Base-by-base conservation (phyloP, 1,140 invertebrate species). In the Trichonephila inaurata region DNA sequence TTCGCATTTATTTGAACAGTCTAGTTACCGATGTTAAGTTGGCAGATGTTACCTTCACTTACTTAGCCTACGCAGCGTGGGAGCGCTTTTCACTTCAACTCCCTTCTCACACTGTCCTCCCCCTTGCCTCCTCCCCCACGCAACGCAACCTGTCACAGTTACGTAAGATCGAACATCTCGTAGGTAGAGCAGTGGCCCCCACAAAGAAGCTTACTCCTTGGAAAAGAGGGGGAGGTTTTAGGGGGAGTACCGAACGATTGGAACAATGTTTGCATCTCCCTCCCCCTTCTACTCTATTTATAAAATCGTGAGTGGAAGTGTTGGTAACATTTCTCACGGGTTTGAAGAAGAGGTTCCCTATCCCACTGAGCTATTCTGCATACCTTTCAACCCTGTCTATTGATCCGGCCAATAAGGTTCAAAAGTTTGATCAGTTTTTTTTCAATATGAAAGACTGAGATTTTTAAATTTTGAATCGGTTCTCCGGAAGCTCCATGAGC, bases 221-320 rank as follows among this genome's bases (percentile, higher is more conserved):
- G 62, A 24, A 86, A 72, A 86, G 62, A 86, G 92, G 28, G 85
- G 92, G 92, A 89, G 92, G 92, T 93, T 92, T 87, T 92, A 86
- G 91, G 91, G 91, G 91, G 91, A 87, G 91, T 92, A 86, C 16
- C 16, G 77, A 85, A 51, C 64, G 44, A 83, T 77, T 88, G 92
- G 86, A 93, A 93, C 85, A 89, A 93, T 92, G 40, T 81, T 33
- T 61, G 77, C 82, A 21, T 28, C 62, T 21, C 58, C 58, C 62
- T 61, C 85, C 66, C 85, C 66, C 33, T n/a, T 62, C 28, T n/a
- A 62, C 62, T 28, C 62, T 58, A 91, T 91, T 93, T 93, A 91
- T 93, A 89, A 93, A 93, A 81, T 93, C 92, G 92, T 93, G 92
- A 93, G 92, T 93, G 92, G 92, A 93, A 93, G 92, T 93, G 86